Percentiles rank a stretch among this genome's conserved stretches.
phyloP scores from a whole-genome alignment of 2,888 invertebrate genomes.

The Mycogona germanica region DNA sequence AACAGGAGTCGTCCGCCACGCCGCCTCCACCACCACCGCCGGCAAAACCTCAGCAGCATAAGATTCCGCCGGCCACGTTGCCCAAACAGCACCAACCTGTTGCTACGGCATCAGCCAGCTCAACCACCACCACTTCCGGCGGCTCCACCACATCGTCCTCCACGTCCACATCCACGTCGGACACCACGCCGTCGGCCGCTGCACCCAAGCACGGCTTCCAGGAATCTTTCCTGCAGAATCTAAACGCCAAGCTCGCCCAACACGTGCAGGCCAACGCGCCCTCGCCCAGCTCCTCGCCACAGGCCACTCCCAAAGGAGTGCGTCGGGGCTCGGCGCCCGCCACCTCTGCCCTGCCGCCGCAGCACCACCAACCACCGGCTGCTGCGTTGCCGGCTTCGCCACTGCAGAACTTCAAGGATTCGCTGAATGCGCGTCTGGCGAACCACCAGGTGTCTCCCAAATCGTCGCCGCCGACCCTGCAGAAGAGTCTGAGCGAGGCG shows the following conservation, averaged over 20 bases:
- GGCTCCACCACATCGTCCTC: neutral
- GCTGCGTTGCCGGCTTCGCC: neutral
- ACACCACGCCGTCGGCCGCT: neutral
- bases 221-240: constrained; percentile 46
- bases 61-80: constrained; percentile 37
- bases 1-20: neutral
- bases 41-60: constrained; percentile 16
- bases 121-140: neutral
- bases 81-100: constrained; percentile 14
- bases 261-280: constrained; percentile 21
- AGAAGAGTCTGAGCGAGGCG: neutral
- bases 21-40: constrained; percentile 12
- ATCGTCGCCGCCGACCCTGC: neutral
- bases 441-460: constrained; percentile 4
- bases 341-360: neutral
- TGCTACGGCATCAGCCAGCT: neutral
- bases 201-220: constrained; percentile 2
- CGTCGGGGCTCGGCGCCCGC: neutral
- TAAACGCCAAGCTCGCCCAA: constrained; percentile 59
- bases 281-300: constrained; percentile 14
- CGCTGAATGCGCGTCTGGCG: constrained; percentile 19
- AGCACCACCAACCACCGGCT: neutral
- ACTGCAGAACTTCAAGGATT: constrained; percentile 21
- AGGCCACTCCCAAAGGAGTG: constrained; percentile 2
- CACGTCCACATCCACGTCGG: neutral